Base-by-base conservation (phyloP, 2,113 vertebrate species). In the Platichthys stellatus region DNA sequence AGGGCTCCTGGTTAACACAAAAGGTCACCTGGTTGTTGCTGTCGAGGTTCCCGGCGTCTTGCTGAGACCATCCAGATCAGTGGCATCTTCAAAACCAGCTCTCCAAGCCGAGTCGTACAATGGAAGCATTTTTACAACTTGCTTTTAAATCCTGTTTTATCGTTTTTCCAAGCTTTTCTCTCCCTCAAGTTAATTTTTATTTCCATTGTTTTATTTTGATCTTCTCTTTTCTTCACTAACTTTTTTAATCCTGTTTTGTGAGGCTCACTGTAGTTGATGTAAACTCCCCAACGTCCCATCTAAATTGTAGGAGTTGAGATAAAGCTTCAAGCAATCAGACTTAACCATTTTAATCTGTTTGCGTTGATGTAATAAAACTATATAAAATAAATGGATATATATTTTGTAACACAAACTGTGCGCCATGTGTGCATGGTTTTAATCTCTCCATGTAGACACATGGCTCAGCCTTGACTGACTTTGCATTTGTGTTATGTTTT, bases 51-150 rank as follows among this genome's bases (percentile, higher is more conserved):
- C 54, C 51, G 20, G 18, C 17, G 51, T 53, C 51, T 20, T 20
- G 51, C 51, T 53, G 51, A 56, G 53, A 8, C n/a, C 81, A 89
- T 2, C 21, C 84, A 89, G 76, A 85, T 83, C 76, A 70, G 76
- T 61, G 69, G 76, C 72, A 35, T 81, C 78, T 78, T 81, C 63
- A 56, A 72, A 67, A 78, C 14, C 64, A 5, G 64, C 23, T 72
- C 45, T 82, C 49, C 80, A 67, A 76, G 57, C 65, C 18, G 8
- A 24, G 49, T 67, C 69, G 0, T 49, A 70, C 66, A 18, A 31
- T 70, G 51, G 47, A 80, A 58, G 45, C 74, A 63, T 71, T 81
- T 74, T 79, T 77, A 78, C 56, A 67, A 18, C 23, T 38, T n/a
- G 15, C 58, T 49, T 84, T 82, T 72, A 71, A 63, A 57, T 84